Evolutionary conservation across 2,888 invertebrate genomes (phyloP).

Genomic region (Busseola fusca): DNA sequence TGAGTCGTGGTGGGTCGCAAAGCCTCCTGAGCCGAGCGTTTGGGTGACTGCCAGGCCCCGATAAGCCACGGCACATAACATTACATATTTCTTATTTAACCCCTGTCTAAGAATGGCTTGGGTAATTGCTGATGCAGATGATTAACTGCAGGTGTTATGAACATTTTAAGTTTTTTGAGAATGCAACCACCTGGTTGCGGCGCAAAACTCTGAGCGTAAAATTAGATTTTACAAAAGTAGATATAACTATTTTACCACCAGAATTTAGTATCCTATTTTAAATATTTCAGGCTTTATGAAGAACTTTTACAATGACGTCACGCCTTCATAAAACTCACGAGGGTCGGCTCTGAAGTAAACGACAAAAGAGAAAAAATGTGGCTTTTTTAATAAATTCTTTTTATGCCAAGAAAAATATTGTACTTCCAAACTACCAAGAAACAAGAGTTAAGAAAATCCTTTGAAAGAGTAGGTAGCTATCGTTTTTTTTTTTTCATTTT

Average conservation of each 20-base stretch:
- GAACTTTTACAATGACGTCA: slow-evolving; percentile 44
- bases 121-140: slow-evolving; percentile 48
- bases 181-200: background rate
- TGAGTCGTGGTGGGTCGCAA: slow-evolving; percentile 72
- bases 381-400: slow-evolving; percentile 38
- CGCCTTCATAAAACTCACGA: slow-evolving; percentile 40
- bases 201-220: slow-evolving; percentile 11
- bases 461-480: background rate
- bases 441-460: background rate
- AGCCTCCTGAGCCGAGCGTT: slow-evolving; percentile 68
- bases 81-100: slow-evolving; percentile 74
- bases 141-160: slow-evolving; percentile 36
- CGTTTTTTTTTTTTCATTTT: no score
- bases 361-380: slow-evolving; percentile 39
- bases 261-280: slow-evolving; percentile 31
- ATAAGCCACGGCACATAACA: slow-evolving; percentile 71
- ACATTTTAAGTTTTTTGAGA: slow-evolving; percentile 18
- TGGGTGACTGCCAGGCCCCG: slow-evolving; percentile 75
- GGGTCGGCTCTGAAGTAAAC: slow-evolving; percentile 17
- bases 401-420: slow-evolving; percentile 9
- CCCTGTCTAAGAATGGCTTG: slow-evolving; percentile 49
- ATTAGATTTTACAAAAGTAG: slow-evolving; percentile 11
- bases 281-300: slow-evolving; percentile 32
- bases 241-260: slow-evolving; percentile 37
- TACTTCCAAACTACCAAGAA: slow-evolving; percentile 2